Evolutionary conservation across 2,888 invertebrate species (phyloP).

Genomic region (Escarpia spicata): DNA sequence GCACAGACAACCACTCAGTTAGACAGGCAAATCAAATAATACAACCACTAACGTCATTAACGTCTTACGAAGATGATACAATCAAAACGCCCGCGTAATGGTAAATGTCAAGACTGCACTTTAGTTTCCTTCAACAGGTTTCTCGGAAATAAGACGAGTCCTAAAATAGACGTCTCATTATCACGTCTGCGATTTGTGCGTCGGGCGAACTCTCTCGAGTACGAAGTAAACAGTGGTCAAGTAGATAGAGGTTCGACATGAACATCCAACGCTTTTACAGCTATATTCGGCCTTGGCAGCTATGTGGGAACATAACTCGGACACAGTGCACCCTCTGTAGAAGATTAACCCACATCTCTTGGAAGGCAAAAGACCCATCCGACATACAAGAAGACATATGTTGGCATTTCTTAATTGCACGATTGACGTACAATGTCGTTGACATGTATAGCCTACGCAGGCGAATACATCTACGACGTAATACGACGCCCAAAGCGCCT

Average conservation of each 20-base stretch:
- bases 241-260: neutral
- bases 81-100: neutral
- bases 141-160: neutral
- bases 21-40: neutral
- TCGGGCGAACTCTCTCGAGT: neutral
- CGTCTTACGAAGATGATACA: neutral
- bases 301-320: neutral
- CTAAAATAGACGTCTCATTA: neutral
- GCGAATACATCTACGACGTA: neutral
- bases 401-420: neutral
- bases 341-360: neutral
- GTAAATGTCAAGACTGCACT: neutral
- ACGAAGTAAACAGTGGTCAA: neutral
- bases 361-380: neutral
- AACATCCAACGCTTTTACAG: neutral
- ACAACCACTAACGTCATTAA: neutral
- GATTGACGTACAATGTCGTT: neutral
- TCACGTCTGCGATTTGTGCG: neutral
- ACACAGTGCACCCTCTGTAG: neutral
- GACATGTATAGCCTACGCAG: neutral
- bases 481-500: neutral
- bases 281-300: neutral
- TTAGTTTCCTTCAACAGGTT: neutral
- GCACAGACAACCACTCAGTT: neutral
- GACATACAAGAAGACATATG: neutral